Evolutionary conservation across 2,888 invertebrate genomes (phyloP).

Genomic region (Miltochrista miniata): DNA sequence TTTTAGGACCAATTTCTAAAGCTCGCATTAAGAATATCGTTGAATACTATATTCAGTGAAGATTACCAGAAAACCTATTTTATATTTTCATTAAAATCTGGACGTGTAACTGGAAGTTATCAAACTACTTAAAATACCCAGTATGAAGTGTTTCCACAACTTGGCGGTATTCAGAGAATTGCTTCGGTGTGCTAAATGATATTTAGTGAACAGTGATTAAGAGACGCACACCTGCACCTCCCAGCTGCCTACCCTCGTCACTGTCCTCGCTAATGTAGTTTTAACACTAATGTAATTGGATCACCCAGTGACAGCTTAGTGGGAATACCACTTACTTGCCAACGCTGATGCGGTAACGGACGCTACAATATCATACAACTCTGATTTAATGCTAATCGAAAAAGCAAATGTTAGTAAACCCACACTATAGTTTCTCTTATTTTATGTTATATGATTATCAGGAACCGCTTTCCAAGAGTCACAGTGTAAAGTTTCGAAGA

Average conservation of each 20-base stretch:
- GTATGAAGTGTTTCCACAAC: not conserved
- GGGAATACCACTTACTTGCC: not conserved
- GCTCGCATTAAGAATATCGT: no score
- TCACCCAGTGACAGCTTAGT: slow-evolving; percentile 1
- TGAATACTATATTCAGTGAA: no score
- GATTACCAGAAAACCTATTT: no score
- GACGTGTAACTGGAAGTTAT: no score
- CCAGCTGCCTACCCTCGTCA: slow-evolving; percentile 11
- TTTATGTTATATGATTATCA: no score
- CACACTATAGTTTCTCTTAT: no score
- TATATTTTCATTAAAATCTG: not conserved
- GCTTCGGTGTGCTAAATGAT: not conserved
- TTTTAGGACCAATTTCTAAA: no score
- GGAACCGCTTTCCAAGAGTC: no score
- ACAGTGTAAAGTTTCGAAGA: no score
- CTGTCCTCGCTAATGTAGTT: slow-evolving; percentile 10
- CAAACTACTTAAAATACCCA: not conserved
- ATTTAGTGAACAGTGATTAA: slow-evolving; percentile 9
- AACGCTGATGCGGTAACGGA: not conserved
- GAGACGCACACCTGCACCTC: not conserved
- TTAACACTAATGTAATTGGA: slow-evolving; percentile 8
- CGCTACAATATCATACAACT: no score
- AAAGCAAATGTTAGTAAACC: no score
- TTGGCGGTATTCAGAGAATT: not conserved
- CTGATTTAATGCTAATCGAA: not conserved